A percentile compares a stretch with the other conserved stretches of the same genome.
Conservation (phyloP, 2,113 vertebrate genomes). For the Rostratula benghalensis region DNA sequence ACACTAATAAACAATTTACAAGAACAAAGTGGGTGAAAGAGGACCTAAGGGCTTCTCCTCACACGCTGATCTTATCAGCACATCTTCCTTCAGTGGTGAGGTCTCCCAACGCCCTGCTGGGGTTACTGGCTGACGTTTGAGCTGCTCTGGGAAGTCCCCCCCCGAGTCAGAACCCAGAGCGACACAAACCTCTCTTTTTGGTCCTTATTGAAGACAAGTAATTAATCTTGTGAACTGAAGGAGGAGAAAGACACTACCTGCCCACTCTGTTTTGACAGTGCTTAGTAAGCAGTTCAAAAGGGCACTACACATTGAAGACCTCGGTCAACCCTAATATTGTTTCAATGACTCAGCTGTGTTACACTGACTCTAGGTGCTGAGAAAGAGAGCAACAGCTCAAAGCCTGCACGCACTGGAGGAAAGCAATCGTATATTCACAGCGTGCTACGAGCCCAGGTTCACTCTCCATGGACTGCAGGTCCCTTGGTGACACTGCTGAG, state of each 20-base stretch:
- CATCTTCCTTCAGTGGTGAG: background rate
- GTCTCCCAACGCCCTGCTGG: background rate
- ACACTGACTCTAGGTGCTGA: background rate
- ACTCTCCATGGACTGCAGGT: fast-evolving
- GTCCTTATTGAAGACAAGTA: background rate
- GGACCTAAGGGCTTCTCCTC: background rate
- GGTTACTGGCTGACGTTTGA: background rate
- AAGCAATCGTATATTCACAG: background rate
- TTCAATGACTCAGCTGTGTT: background rate
- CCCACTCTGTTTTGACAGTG: background rate
- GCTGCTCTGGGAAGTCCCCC: background rate
- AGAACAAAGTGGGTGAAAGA: background rate
- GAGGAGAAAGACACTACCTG: background rate
- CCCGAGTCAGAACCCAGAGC: background rate
- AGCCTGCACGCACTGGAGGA: background rate
- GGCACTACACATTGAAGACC: background rate
- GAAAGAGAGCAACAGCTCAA: background rate
- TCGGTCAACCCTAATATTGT: background rate
- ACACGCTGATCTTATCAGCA: background rate
- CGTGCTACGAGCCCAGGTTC: background rate
- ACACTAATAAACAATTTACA: background rate
- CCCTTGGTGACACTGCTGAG: background rate
- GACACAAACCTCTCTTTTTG: background rate
- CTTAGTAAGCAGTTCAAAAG: background rate
- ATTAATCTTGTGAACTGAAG: background rate